Percentiles rank a stretch among this genome's conserved stretches.
phyloP scores from a whole-genome alignment of 2,888 invertebrate genomes.

The Arrhopalites spinosus region DNA sequence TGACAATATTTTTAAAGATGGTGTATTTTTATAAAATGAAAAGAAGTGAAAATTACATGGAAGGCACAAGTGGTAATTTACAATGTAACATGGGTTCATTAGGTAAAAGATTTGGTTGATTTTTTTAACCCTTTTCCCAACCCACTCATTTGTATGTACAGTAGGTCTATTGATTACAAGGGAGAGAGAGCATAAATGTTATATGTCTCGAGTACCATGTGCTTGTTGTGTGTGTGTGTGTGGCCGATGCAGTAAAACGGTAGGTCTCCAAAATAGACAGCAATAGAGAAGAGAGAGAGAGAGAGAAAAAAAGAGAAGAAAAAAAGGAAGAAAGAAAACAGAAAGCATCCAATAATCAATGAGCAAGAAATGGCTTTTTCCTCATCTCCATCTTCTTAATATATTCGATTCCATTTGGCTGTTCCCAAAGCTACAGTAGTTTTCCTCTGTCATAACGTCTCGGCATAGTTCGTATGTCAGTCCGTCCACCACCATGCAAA shows the following conservation, averaged over 20 bases:
- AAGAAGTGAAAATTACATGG: too few species aligned
- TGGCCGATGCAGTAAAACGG: background rate
- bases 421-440: background rate
- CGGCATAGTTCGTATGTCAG: conserved; percentile 3
- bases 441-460: background rate
- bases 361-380: conserved; percentile 14
- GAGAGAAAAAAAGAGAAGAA: background rate
- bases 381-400: conserved; percentile 14
- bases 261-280: conserved; percentile 5
- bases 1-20: too few species aligned
- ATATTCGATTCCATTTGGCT: conserved; percentile 16
- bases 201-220: background rate
- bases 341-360: conserved; percentile 17
- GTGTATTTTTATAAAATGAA: too few species aligned
- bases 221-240: background rate
- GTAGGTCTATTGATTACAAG: background rate
- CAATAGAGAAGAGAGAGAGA: conserved; percentile 6
- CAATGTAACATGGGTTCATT: too few species aligned
- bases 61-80: too few species aligned
- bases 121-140: too few species aligned
- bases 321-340: conserved; percentile 7
- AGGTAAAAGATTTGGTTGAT: too few species aligned
- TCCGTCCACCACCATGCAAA: conserved; percentile 3
- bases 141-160: too few species aligned
- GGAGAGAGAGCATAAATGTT: background rate